These are phyloP conservation scores for Phenacoccus solenopsis DNA, from an alignment of 1,140 invertebrate genomes.

Conservation along the genomic window DNA sequence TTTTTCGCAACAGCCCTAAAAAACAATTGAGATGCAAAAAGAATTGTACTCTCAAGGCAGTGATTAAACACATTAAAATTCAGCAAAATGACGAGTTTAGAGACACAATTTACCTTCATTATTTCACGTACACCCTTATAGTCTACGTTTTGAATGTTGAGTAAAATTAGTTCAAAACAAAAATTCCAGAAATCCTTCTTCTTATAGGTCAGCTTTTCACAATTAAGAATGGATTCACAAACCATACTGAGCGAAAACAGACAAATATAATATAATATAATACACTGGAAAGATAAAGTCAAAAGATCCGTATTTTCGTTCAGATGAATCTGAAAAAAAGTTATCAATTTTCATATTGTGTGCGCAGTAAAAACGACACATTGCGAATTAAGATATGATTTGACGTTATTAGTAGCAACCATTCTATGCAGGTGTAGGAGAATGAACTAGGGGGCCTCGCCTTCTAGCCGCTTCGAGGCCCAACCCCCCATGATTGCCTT, in stretches of 20 bases:
- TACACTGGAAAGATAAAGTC: too few species aligned
- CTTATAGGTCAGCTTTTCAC: slow-evolving; percentile 61
- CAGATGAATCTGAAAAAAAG: too few species aligned
- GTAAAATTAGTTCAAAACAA: slow-evolving; percentile 70
- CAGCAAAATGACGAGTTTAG: not conserved
- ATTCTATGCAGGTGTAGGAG: too few species aligned
- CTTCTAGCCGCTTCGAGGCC: too few species aligned
- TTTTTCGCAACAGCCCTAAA: slow-evolving; percentile 71
- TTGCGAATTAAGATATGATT: slow-evolving; percentile 14
- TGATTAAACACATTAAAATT: slow-evolving; percentile 4
- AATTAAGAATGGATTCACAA: slow-evolving; percentile 68
- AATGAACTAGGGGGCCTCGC: too few species aligned
- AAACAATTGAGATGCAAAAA: slow-evolving; percentile 27
- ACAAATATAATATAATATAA: not conserved
- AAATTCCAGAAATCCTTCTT: slow-evolving; percentile 76
- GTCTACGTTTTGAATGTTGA: slow-evolving; percentile 78
- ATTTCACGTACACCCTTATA: slow-evolving; percentile 90
- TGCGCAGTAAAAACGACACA: not conserved
- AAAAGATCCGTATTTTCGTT: too few species aligned
- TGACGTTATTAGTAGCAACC: too few species aligned
- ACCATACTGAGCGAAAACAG: slow-evolving; percentile 47
- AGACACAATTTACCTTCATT: slow-evolving; percentile 56
- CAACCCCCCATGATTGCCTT: too few species aligned
- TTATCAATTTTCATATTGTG: too few species aligned
- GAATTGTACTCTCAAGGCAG: not conserved